Evolutionary conservation across 1,140 invertebrate genomes (phyloP).

Genomic region (Formica selysi): DNA sequence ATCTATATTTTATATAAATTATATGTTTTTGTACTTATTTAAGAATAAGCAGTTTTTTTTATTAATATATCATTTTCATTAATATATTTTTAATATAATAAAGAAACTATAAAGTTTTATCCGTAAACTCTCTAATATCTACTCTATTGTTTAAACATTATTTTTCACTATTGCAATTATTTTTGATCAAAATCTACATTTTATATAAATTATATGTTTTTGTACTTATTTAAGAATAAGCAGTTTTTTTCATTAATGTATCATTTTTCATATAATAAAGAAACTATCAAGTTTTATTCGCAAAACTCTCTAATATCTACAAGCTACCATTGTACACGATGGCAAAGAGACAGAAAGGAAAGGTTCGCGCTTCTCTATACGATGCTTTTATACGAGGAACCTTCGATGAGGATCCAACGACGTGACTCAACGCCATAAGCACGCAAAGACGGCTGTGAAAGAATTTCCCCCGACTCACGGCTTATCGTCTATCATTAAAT

Average conservation of each 20-base stretch:
- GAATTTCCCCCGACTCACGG: constrained; percentile 48
- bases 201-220: too few species aligned
- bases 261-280: background rate
- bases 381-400: constrained; percentile 51
- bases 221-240: too few species aligned
- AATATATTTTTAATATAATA: too few species aligned
- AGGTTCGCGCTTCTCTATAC: constrained; percentile 29
- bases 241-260: background rate
- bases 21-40: too few species aligned
- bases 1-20: too few species aligned
- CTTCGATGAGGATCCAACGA: constrained; percentile 61
- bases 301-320: background rate
- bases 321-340: background rate
- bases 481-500: constrained; percentile 74
- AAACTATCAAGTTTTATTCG: constrained; percentile 7
- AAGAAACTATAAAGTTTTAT: too few species aligned
- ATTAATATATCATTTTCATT: too few species aligned
- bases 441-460: constrained; percentile 59
- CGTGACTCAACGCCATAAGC: constrained; percentile 72
- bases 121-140: too few species aligned
- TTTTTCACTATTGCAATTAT: too few species aligned
- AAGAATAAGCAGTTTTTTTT: too few species aligned
- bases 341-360: constrained; percentile 35
- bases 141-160: too few species aligned
- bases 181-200: too few species aligned